Evolutionary conservation across 35 echinoderm and acorn worm species (phyloP).

Genomic region (Nesometra sesokonis): DNA sequence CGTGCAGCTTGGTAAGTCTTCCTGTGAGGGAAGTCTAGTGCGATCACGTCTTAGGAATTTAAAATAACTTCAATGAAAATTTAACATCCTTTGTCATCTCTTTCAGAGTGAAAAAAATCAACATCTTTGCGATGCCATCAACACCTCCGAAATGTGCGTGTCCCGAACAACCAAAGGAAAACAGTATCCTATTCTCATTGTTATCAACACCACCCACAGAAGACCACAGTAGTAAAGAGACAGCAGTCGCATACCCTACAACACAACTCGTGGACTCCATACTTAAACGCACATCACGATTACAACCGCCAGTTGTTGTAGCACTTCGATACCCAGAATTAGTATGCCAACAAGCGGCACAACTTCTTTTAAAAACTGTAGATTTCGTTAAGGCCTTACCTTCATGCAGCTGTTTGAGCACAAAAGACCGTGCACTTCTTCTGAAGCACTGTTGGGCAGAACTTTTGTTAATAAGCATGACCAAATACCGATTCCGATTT

Average conservation of each 20-base stretch:
- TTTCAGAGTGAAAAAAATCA: background rate
- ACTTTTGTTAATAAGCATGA: constrained; percentile 85
- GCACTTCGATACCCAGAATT: constrained; percentile 56
- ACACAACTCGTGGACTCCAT: background rate
- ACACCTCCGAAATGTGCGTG: background rate
- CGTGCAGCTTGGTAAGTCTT: too few species aligned
- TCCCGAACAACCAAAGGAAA: background rate
- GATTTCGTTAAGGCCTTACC: constrained; percentile 90
- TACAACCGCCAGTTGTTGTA: constrained; percentile 47
- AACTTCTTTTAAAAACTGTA: constrained; percentile 86
- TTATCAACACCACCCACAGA: background rate
- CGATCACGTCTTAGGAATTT: too few species aligned
- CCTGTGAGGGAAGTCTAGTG: too few species aligned
- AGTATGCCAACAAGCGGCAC: constrained; percentile 72
- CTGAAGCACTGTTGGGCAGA: constrained; percentile 96
- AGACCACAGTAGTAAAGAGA: background rate
- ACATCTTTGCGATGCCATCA: background rate
- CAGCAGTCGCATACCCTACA: background rate
- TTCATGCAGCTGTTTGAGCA: constrained; percentile 33
- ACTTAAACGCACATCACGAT: background rate
- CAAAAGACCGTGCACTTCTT: constrained; percentile 55
- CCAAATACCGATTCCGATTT: constrained; percentile 83
- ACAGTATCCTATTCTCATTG: background rate
- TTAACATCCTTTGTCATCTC: background rate
- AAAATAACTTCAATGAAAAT: too few species aligned